Evolutionary conservation across 2,113 vertebrate genomes (phyloP), one percentile per base, ranked within the genome.

Genomic region (Aegypius monachus): DNA sequence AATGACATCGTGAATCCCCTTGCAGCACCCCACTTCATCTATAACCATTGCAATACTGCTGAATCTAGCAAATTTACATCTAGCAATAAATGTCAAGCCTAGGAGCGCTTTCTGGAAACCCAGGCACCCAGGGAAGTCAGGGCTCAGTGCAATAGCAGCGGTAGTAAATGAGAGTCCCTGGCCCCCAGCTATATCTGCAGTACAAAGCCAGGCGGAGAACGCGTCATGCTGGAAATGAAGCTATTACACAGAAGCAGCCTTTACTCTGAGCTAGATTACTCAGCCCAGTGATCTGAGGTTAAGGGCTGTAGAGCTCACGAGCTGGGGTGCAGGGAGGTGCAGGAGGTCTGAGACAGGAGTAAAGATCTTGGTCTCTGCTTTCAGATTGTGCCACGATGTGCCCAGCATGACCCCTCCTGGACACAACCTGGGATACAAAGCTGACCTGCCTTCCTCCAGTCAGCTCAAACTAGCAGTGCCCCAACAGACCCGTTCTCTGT

Each of bases 321-420:
- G 42, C 52, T 38, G 43, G 13, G n/a, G 31, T 22, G n/a, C 55
- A 56, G 53, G 26, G 20, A 8, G 3, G 40, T 3, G 11, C n/a
- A 42, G 42, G 13, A 75, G 13, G 16, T 34, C 11, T 12, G 40
- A 68, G 34, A 61, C 3, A 23, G 36, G 38, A 74, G 4, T 45
- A 65, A 20, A 31, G 18, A 52, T 45, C 63, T 55, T 20, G 19
- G 3, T 61, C 10, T 84, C 50, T 40, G 19, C 43, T 86, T 77
- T 47, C 32, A 26, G 65, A 29, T 3, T 21, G 47, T 45, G 34
- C 31, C 40, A 81, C 0, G 0, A 11, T 9, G 21, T 2, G 3
- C 9, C 20, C 48, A 59, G 59, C 34, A 3, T 16, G 67, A 55
- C 15, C 9, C 7, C 14, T 91, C 43, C 38, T 8, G 43, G 36